Evolutionary conservation across 2,797 vertebrate species (phyloP).

Genomic region (Odontamblyopus rebecca): DNA sequence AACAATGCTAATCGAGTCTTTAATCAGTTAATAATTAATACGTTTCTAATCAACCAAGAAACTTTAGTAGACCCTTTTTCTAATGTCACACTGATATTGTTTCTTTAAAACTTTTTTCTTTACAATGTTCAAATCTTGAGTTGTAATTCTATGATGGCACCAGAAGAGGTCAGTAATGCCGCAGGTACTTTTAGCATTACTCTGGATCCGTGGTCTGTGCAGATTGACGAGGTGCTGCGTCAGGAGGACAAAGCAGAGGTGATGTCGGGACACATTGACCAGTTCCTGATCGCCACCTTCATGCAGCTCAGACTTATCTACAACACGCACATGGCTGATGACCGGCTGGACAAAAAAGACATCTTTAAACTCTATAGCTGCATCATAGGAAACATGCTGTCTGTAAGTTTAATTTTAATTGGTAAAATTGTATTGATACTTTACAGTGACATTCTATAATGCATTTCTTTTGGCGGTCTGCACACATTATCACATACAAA

Average conservation of each 20-base stretch:
- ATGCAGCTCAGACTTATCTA: slow-evolving; percentile 98
- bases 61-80: too few species aligned
- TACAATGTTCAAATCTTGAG: not conserved
- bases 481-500: too few species aligned
- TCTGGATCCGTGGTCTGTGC: slow-evolving; percentile 9
- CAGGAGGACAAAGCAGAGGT: slow-evolving; percentile 96
- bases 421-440: not conserved
- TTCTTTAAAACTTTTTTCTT: not conserved
- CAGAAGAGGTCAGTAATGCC: slow-evolving; percentile 5
- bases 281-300: slow-evolving; percentile 96
- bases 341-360: slow-evolving; percentile 91
- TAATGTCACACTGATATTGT: too few species aligned
- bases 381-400: slow-evolving; percentile 97
- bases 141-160: not conserved
- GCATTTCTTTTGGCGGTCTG: too few species aligned
- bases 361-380: slow-evolving; percentile 97
- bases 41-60: too few species aligned
- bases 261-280: slow-evolving; percentile 98
- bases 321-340: slow-evolving; percentile 96
- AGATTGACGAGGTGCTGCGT: slow-evolving; percentile 96
- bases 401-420: slow-evolving; percentile 78
- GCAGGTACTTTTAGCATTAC: not conserved
- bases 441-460: too few species aligned
- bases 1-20: too few species aligned
- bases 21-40: too few species aligned